These are phyloP conservation scores for Noctilio leporinus DNA, from an alignment of 2,113 vertebrate species.

Conservation along the genomic window DNA sequence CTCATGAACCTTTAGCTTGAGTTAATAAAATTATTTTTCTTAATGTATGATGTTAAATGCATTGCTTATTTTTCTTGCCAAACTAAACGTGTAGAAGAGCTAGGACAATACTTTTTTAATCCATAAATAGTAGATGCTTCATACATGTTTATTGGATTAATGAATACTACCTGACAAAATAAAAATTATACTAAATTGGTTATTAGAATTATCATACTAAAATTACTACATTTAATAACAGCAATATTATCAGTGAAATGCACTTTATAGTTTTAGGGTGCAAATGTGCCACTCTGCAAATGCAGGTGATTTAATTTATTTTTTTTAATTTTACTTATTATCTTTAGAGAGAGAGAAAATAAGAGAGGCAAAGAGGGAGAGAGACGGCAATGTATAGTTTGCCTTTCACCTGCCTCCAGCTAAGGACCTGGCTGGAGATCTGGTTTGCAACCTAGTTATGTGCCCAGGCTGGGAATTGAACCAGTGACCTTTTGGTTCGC, in stretches of 20 bases:
- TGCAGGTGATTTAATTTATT: conserved; percentile 19
- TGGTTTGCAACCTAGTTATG: too few relatives aligned
- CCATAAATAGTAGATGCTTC: not conserved
- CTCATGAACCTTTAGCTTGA: not conserved
- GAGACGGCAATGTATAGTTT: too few relatives aligned
- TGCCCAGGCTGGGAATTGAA: too few relatives aligned
- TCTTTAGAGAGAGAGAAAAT: too few relatives aligned
- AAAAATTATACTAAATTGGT: too few relatives aligned
- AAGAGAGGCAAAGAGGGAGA: too few relatives aligned
- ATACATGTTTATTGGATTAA: not conserved
- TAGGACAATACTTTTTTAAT: not conserved
- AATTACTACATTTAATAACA: not conserved
- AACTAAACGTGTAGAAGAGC: not conserved
- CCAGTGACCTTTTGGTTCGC: too few relatives aligned
- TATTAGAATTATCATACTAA: not conserved
- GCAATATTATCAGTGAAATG: not conserved
- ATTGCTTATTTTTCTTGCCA: not conserved
- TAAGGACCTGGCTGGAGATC: too few relatives aligned
- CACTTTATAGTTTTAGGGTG: not conserved
- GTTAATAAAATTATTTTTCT: not conserved
- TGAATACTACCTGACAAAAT: not conserved
- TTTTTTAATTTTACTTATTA: too few relatives aligned
- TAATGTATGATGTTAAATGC: not conserved
- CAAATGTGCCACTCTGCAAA: not conserved
- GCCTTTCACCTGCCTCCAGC: too few relatives aligned